Conservation (phyloP, 1,140 invertebrate species). For the Eubasilissa regina region DNA sequence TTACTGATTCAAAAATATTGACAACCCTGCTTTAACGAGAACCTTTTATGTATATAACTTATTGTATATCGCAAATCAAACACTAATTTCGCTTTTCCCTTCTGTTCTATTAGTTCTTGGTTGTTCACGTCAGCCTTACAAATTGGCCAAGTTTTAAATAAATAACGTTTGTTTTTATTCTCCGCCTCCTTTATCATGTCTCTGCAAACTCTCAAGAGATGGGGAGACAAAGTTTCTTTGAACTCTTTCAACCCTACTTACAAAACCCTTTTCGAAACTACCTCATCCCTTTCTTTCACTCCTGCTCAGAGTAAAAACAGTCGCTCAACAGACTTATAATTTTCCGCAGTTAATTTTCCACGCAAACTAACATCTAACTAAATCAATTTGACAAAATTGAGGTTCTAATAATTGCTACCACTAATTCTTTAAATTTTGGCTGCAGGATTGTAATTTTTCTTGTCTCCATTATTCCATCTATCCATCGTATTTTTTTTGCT, state of each 20-base stretch:
- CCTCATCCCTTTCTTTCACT: neutral
- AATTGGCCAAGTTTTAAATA: conserved; percentile 46
- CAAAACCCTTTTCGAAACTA: conserved; percentile 15
- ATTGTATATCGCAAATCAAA: conserved; percentile 21
- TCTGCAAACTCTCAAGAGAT: neutral
- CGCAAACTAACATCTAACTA: too few species aligned
- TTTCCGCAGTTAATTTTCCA: too few species aligned
- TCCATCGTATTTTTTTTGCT: too few species aligned
- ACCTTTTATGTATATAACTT: too few species aligned
- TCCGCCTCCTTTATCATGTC: conserved; percentile 35
- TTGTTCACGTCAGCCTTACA: conserved; percentile 36
- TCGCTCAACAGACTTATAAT: too few species aligned
- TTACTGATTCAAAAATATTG: neutral
- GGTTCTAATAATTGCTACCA: neutral
- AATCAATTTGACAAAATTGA: too few species aligned
- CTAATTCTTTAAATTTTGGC: neutral
- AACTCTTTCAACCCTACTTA: conserved; percentile 29
- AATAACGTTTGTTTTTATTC: conserved; percentile 47
- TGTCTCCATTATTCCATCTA: too few species aligned
- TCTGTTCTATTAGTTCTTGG: conserved; percentile 32
- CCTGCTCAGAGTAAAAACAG: too few species aligned
- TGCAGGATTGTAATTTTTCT: too few species aligned
- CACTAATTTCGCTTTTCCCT: conserved; percentile 36
- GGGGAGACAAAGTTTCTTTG: conserved; percentile 24
- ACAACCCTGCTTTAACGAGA: neutral